Evolutionary conservation across 2,113 vertebrate species (phyloP).

Genomic region (Hypanus sabinus): DNA sequence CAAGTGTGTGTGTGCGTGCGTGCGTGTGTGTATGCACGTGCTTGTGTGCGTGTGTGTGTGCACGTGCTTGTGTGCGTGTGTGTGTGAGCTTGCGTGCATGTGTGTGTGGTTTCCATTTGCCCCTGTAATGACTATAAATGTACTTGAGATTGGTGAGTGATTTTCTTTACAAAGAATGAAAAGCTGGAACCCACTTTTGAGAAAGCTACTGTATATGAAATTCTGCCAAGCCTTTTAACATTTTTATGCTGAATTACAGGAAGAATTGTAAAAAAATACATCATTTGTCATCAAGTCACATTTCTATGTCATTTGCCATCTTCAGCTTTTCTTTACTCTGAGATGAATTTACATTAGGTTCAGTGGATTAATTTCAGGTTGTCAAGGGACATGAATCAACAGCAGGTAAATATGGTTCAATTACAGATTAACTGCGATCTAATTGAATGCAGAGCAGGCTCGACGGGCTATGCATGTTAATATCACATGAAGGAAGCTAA

Average conservation of each 20-base stretch:
- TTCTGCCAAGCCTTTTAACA: too few species aligned
- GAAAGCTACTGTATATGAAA: too few species aligned
- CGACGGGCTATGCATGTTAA: background rate
- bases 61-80: background rate
- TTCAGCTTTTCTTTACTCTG: background rate
- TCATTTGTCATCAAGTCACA: background rate
- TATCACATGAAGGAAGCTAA: background rate
- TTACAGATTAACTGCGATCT: background rate
- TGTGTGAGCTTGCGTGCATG: too few species aligned
- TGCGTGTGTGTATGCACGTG: background rate
- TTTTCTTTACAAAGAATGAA: background rate
- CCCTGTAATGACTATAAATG: background rate
- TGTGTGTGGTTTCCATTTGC: background rate
- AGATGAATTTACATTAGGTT: background rate
- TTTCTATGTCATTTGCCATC: background rate
- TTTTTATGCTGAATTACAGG: background rate
- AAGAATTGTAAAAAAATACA: background rate
- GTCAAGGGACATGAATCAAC: background rate
- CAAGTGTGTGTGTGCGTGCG: background rate
- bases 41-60: too few species aligned
- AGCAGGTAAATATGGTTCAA: background rate
- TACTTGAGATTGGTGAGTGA: background rate
- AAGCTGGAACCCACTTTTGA: too few species aligned
- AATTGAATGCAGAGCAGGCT: background rate
- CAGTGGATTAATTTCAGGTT: background rate